Evolutionary conservation across 23 tunicate species (phyloP).

Genomic region (Aplidium turbinatum): DNA sequence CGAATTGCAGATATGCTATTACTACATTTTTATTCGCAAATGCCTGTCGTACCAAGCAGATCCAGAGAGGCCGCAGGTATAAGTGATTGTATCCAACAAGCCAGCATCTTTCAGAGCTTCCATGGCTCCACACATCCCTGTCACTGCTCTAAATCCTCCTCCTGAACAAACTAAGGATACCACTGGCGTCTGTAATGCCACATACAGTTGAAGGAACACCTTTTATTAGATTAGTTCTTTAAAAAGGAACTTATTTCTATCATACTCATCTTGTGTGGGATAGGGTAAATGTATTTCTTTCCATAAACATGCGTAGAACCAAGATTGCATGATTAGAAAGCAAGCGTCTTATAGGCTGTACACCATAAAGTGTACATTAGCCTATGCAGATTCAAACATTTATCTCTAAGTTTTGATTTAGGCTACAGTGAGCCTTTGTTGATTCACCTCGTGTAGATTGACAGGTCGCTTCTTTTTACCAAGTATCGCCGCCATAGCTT

Average conservation of each 20-base stretch:
- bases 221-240: too few species aligned
- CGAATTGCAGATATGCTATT: too few species aligned
- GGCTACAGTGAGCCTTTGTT: neutral
- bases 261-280: too few species aligned
- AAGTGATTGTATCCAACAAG: constrained; percentile 59
- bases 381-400: too few species aligned
- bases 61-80: constrained; percentile 68
- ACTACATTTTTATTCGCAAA: too few species aligned
- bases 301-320: too few species aligned
- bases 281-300: too few species aligned
- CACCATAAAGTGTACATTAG: neutral
- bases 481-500: constrained; percentile 32
- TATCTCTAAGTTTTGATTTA: too few species aligned
- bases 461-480: constrained; percentile 46
- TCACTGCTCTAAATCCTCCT: constrained; percentile 83
- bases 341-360: neutral
- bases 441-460: constrained; percentile 35
- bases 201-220: neutral
- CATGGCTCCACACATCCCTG: constrained; percentile 84
- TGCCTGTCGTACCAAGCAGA: constrained; percentile 70
- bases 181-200: constrained; percentile 65
- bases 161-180: constrained; percentile 77
- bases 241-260: too few species aligned
- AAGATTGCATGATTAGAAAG: neutral
- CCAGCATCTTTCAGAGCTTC: constrained; percentile 76